phyloP scores from a whole-genome alignment of 92 coral and sea anemone genomes.

The Porites rus region DNA sequence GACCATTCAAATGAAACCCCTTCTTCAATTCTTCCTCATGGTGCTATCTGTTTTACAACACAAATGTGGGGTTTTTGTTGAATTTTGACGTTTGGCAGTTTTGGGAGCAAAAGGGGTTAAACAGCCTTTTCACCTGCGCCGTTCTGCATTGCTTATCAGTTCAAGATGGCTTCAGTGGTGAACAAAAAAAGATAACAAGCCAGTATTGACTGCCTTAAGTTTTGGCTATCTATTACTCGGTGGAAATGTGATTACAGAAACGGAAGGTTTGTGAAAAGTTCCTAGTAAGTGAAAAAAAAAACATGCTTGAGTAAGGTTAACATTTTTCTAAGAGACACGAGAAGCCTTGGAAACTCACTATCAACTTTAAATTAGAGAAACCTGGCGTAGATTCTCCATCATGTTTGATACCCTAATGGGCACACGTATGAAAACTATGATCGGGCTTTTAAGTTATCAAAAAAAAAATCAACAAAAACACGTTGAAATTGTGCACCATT shows the following conservation, averaged over 20 bases:
- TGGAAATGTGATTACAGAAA: neutral
- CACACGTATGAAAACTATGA: neutral
- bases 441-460: neutral
- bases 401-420: neutral
- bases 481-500: neutral
- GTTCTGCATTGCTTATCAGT: no score
- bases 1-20: no score
- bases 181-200: no score
- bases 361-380: neutral
- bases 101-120: no score
- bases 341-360: neutral
- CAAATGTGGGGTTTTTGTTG: no score
- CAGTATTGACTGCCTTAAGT: neutral
- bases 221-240: neutral
- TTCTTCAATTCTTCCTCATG: no score
- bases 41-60: no score
- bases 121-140: no score
- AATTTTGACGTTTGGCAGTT: no score
- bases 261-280: neutral
- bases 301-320: neutral
- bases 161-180: no score
- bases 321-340: neutral
- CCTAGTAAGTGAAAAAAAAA: neutral
- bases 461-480: neutral
- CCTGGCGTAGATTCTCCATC: neutral